Base-by-base conservation (phyloP, 1,140 invertebrate species). In the Oryctes rhinoceros region DNA sequence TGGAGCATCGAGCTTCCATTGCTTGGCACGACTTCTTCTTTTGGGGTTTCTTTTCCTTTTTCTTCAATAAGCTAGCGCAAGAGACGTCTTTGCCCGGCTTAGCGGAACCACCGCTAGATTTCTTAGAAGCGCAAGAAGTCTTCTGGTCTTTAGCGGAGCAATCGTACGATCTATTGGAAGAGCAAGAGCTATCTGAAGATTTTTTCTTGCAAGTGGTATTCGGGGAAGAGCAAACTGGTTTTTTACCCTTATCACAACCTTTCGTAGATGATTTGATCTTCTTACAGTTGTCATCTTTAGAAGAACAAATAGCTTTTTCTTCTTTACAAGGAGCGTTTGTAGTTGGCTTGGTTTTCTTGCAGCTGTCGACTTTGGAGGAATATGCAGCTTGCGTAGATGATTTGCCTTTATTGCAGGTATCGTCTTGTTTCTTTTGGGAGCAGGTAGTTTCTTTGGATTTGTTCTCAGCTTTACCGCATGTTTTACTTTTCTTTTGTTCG, bases 311-410 rank as follows among this genome's bases (percentile, higher is more conserved):
- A n/a, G 53, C 3, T 6, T 15, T n/a, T 59, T 59, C n/a, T 20
- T n/a, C 53, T 59, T 59, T 15, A 7, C 15, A n/a, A 18, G 13
- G 7, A 30, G 24, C 24, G 0, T 30, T 30, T 30, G 24, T 30
- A 30, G 24, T 30, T 30, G 24, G 24, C 18, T 24, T 24, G 30
- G 53, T 6, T 53, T 78, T 78, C 10, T 78, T 78, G 20, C 48
- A 44, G 9, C 4, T 18, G 7, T 77, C 20, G 9, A 4, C 7
- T 76, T 71, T 81, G 76, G 15, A 79, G 78, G 11, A 59, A 76
- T 35, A 15, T 47, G 76, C 6, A 20, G 0, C 35, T 13, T 18
- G 13, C 65, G 9, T 44, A 10, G 39, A 62, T 62, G 53, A 62
- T 3, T 18, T 20, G 5, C 0, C 5, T 62, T 62, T 62, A 0